Conservation (phyloP, 2,888 invertebrate genomes). For the Folsomia candida region DNA sequence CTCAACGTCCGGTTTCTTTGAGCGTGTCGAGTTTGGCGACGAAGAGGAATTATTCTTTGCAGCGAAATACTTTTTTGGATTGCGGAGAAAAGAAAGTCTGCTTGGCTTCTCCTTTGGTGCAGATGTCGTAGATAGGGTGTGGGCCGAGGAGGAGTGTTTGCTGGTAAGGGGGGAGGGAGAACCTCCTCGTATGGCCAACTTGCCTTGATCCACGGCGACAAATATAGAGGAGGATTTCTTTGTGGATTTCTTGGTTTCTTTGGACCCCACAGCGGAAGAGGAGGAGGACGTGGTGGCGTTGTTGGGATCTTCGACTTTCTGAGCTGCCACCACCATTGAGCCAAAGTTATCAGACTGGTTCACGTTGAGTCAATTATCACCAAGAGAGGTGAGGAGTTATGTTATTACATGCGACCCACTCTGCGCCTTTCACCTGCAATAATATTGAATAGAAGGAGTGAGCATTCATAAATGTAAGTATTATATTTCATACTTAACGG, state of each 20-base stretch:
- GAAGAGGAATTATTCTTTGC: background rate
- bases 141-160: background rate
- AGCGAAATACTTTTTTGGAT: background rate
- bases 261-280: background rate
- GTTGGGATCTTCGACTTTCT: background rate
- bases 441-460: too few relatives aligned
- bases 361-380: too few relatives aligned
- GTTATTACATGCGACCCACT: too few relatives aligned
- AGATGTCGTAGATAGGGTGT: background rate
- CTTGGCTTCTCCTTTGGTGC: background rate
- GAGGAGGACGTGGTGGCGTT: background rate
- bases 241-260: background rate
- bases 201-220: conserved; percentile 2
- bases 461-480: too few relatives aligned
- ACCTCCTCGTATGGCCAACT: background rate
- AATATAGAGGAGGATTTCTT: conserved; percentile 14
- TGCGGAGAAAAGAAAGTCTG: background rate
- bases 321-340: conserved; percentile 8
- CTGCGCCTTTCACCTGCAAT: too few relatives aligned
- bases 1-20: background rate
- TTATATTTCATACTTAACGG: too few relatives aligned
- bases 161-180: background rate
- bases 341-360: too few relatives aligned
- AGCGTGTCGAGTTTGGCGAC: too few relatives aligned
- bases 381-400: too few relatives aligned